Conservation (phyloP, 2,888 invertebrate species). For the Argyresthia goedartella region DNA sequence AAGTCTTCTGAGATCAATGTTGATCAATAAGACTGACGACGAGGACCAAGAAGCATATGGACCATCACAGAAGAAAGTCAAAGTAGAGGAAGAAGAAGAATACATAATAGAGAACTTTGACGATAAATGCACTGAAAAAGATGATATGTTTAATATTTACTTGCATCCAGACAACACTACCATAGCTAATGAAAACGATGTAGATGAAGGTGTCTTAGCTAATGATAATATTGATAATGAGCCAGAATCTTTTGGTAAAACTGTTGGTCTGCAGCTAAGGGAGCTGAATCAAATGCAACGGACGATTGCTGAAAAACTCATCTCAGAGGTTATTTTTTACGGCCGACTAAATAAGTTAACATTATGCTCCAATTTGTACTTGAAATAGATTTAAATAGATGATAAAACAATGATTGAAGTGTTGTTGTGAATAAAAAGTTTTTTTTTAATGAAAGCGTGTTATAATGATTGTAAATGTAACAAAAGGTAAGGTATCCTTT, state of each 20-base stretch:
- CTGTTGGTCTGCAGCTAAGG: conserved; percentile 22
- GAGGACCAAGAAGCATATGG: too few relatives aligned
- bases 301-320: conserved; percentile 29
- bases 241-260: conserved; percentile 19
- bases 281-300: conserved; percentile 22
- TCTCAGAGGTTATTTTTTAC: conserved; percentile 28
- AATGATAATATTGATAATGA: conserved; percentile 1
- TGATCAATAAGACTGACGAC: too few relatives aligned
- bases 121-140: not conserved
- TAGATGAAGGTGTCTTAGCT: not conserved
- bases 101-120: too few relatives aligned
- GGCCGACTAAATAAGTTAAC: conserved; percentile 21
- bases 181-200: not conserved
- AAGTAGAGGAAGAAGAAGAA: too few relatives aligned
- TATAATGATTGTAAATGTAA: too few relatives aligned
- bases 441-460: too few relatives aligned
- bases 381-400: not conserved
- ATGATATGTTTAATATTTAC: not conserved
- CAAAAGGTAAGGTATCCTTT: too few relatives aligned
- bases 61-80: too few relatives aligned
- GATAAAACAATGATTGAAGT: too few relatives aligned
- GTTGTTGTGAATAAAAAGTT: too few relatives aligned
- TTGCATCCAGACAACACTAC: not conserved
- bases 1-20: too few relatives aligned
- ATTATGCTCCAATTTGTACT: not conserved